Evolutionary conservation across 2,888 invertebrate genomes (phyloP), one percentile per base, ranked within the genome.

Genomic region (Tupiocoris notatus): DNA sequence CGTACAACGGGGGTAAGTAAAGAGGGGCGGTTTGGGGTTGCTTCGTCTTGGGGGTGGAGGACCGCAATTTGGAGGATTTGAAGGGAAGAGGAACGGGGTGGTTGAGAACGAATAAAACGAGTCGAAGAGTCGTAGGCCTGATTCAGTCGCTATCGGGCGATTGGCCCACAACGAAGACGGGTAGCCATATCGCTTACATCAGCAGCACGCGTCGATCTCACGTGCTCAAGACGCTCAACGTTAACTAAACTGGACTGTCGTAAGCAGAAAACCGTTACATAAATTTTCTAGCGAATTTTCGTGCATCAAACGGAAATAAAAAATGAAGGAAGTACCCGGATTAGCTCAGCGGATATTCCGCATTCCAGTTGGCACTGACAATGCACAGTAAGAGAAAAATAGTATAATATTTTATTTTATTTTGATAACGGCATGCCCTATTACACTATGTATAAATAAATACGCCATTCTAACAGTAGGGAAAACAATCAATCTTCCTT

Each of bases 1-100:
- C 39, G 39, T 39, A 39, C 39, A 39, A 12, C 39, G 70, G 59
- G n/a, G 12, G 59, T 12, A 57, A 70, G 39, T 20, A 66, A 66
- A 66, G 17, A 66, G 39, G 25, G 18, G 12, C 21, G 56, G 57
- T 20, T 39, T 39, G 12, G 39, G 12, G 39, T 12, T 39, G 12
- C 39, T 12, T 12, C 39, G 39, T 39, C 39, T 39, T 39, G 39
- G 39, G 39, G 39, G n/a, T n/a, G n/a, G 39, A 39, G 39, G 39
- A 39, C 39, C 39, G 39, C 39, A 39, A 39, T 39, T 39, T 39
- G 39, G 39, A 39, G 39, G 39, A 12, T 39, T 39, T 39, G 39
- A n/a, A n/a, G n/a, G n/a, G n/a, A n/a, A n/a, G n/a, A 39, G 39
- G 39, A 39, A 39, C 39, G 39, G 39, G 39, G 39, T 39, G 39